Conservation (phyloP, 2,888 invertebrate species). For the Coronaproctus castanopsis region DNA sequence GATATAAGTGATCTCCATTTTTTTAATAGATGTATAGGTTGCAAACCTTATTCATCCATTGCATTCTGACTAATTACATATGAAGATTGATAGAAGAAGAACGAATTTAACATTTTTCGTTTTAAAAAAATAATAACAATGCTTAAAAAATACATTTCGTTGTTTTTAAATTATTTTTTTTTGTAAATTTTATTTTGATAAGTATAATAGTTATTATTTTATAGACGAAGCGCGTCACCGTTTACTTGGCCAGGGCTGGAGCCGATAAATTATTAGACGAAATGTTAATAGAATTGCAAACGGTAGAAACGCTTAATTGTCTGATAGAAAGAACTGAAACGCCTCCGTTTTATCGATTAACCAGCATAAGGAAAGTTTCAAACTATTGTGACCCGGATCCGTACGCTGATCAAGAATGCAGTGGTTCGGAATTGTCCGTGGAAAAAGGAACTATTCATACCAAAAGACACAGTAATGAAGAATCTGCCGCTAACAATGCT, state of each 20-base stretch:
- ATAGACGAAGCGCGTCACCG: constrained; percentile 83
- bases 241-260: constrained; percentile 77
- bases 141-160: too few relatives aligned
- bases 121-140: too few relatives aligned
- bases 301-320: constrained; percentile 88
- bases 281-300: constrained; percentile 91
- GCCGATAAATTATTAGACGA: constrained; percentile 87
- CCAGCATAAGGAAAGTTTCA: constrained; percentile 74
- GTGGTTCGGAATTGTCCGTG: constrained; percentile 40
- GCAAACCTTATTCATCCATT: too few relatives aligned
- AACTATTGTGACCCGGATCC: constrained; percentile 49
- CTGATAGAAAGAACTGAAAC: constrained; percentile 92
- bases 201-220: constrained; percentile 14
- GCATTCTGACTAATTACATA: too few relatives aligned
- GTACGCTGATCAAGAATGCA: constrained; percentile 23
- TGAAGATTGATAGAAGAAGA: too few relatives aligned
- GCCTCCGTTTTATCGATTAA: constrained; percentile 90
- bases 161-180: too few relatives aligned
- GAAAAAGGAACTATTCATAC: constrained; percentile 85
- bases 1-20: too few relatives aligned
- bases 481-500: constrained; percentile 40
- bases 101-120: too few relatives aligned
- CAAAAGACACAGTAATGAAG: constrained; percentile 77
- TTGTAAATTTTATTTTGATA: too few relatives aligned
- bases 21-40: too few relatives aligned